Conservation (phyloP, 2,113 vertebrate genomes). For the Poeciliopsis occidentalis region DNA sequence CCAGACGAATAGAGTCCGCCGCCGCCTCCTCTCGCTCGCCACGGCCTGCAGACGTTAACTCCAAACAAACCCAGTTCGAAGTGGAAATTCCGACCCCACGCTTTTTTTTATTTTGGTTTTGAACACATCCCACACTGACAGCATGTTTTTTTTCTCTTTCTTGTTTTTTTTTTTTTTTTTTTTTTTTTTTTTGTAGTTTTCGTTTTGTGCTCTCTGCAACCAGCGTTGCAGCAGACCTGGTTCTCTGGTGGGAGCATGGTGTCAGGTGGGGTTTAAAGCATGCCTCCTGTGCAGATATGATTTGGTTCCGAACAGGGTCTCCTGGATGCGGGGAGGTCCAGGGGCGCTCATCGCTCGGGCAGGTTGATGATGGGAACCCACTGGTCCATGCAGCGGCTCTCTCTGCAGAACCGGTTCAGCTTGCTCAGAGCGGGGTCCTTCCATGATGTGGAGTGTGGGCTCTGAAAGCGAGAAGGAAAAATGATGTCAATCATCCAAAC, state of each 20-base stretch:
- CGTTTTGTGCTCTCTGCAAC: conserved; percentile 3
- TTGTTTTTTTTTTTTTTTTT: conserved; percentile 34
- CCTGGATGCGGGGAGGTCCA: neutral
- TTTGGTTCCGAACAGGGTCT: conserved; percentile 41
- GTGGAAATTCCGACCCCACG: conserved; percentile 49
- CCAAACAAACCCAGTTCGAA: conserved; percentile 53
- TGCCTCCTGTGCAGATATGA: conserved; percentile 53
- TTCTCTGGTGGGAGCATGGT: conserved; percentile 60
- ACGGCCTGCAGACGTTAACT: conserved; percentile 41
- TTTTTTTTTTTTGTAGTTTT: conserved; percentile 12
- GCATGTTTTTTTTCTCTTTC: conserved; percentile 24
- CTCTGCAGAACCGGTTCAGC: conserved; percentile 93
- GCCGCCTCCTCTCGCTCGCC: conserved; percentile 42
- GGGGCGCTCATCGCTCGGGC: conserved; percentile 88
- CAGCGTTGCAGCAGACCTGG: conserved; percentile 64
- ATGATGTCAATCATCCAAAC: neutral
- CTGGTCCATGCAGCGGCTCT: conserved; percentile 95
- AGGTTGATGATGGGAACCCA: conserved; percentile 97
- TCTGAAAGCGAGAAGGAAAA: conserved; percentile 74
- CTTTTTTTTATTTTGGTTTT: conserved; percentile 24
- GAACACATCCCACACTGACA: conserved; percentile 44
- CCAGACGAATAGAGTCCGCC: conserved; percentile 35
- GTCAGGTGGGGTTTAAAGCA: conserved; percentile 61
- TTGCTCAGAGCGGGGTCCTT: conserved; percentile 94
- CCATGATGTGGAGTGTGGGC: conserved; percentile 88